Base-by-base conservation (phyloP, 2,888 invertebrate genomes). In the Patella depressa region DNA sequence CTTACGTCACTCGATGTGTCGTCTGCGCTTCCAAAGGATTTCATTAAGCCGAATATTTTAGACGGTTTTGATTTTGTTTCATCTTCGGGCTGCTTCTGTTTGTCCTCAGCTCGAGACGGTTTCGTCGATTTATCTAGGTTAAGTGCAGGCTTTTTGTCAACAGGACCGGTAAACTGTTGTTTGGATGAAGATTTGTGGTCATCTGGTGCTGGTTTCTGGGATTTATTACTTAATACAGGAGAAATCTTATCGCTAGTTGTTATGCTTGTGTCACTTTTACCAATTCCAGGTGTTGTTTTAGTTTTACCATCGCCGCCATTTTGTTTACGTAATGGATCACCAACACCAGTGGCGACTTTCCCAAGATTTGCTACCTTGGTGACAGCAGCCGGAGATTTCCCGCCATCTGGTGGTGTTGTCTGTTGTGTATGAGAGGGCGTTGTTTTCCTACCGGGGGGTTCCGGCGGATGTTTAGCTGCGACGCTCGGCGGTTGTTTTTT, bases 81-180 rank as follows among this genome's bases (percentile, higher is more conserved):
- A 3, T 53, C 34, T 73, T 12, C 71, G 54, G 55, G 34, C 55
- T 59, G n/a, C 53, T 72, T 71, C 45, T 55, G 17, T 14, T 70
- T 54, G 24, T 24, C 19, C 17, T 74, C 71, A n/a, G 77, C 78
- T 65, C 12, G 19, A 24, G 77, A 77, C 53, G 75, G n/a, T 54
- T 65, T 65, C 45, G 45, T 45, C 45, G 45, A 45, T 45, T 45
- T 45, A 45, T 45, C 45, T 45, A 45, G 45, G 45, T 7, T 45
- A 45, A 45, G 7, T 45, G 9, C 7, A 1, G 45, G 9, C 4
- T 45, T 45, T 45, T 45, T 45, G 45, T 45, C 45, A 45, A 45
- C 45, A 45, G 45, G 45, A 9, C 9, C 45, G 45, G 65, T 19
- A 65, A 9, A 24, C 24, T 7, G 65, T 65, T 11, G 3, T 65